phyloP scores from a whole-genome alignment of 2,888 invertebrate species.

The Lasius fuliginosus region DNA sequence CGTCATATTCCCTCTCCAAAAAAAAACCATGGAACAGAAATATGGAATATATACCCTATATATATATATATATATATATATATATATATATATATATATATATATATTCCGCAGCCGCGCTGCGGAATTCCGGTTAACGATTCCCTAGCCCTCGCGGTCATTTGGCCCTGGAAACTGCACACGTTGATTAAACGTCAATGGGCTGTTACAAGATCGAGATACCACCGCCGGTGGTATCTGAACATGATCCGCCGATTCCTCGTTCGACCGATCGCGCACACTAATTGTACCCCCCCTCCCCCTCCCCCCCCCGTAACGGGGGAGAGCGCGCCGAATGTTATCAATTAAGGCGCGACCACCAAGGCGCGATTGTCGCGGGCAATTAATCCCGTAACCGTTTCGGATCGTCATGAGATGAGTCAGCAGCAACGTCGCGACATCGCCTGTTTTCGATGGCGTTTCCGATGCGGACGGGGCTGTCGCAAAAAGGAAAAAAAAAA shows the following conservation, averaged over 20 bases:
- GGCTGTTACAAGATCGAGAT: not conserved
- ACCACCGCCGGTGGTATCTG: not conserved
- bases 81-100: not conserved
- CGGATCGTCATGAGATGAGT: conserved; percentile 51
- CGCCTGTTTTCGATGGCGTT: conserved; percentile 32
- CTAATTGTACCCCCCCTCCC: conserved; percentile 18
- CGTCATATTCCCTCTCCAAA: not conserved
- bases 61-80: not conserved
- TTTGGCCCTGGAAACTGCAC: not conserved
- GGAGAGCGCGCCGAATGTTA: conserved; percentile 11
- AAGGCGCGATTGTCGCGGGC: conserved; percentile 59
- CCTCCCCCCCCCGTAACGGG: no score
- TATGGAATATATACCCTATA: not conserved
- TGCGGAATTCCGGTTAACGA: not conserved
- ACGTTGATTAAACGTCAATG: conserved; percentile 34
- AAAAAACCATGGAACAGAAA: not conserved
- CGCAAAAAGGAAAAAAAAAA: not conserved
- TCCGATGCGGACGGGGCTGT: conserved; percentile 14
- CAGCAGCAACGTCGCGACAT: conserved; percentile 54
- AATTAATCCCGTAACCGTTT: conserved; percentile 61
- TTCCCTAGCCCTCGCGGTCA: not conserved
- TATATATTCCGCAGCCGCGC: not conserved
- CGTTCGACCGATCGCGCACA: conserved; percentile 8
- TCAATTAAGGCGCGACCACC: conserved; percentile 60
- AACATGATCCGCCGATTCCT: conserved; percentile 30